phyloP scores from a whole-genome alignment of 2,797 vertebrate genomes.

The Enteromius fasciolatus region DNA sequence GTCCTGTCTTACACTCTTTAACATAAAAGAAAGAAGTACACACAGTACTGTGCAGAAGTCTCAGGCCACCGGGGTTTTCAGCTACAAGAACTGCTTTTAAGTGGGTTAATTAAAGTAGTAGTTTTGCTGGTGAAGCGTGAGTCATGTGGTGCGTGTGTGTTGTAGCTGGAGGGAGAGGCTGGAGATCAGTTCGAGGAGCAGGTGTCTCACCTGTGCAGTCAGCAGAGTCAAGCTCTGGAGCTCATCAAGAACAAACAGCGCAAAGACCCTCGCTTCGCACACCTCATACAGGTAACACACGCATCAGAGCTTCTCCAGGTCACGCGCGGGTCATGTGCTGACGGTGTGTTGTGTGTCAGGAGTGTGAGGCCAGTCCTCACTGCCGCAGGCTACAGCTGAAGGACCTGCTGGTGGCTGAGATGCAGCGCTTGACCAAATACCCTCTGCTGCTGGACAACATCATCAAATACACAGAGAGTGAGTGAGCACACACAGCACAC shows the following conservation, averaged over 20 bases:
- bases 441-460: conserved; percentile 96
- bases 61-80: too few species aligned
- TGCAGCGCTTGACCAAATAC: conserved; percentile 95
- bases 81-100: too few species aligned
- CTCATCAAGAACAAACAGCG: conserved; percentile 92
- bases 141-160: conserved; percentile 4
- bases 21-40: neutral
- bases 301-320: neutral
- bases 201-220: conserved; percentile 87
- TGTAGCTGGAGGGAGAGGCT: conserved; percentile 86
- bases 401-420: conserved; percentile 91
- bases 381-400: conserved; percentile 91
- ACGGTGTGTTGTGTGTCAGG: conserved; percentile 69
- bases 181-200: conserved; percentile 89
- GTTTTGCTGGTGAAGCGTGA: neutral
- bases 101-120: too few species aligned
- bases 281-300: conserved; percentile 86
- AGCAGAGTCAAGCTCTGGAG: conserved; percentile 87
- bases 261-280: conserved; percentile 89
- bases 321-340: too few species aligned
- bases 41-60: too few species aligned
- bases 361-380: conserved; percentile 90
- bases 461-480: conserved; percentile 90
- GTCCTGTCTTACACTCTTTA: neutral
- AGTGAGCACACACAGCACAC: conserved; percentile 1